Evolutionary conservation across 2,888 invertebrate genomes (phyloP).

Genomic region (Euspilapteryx auroguttella): DNA sequence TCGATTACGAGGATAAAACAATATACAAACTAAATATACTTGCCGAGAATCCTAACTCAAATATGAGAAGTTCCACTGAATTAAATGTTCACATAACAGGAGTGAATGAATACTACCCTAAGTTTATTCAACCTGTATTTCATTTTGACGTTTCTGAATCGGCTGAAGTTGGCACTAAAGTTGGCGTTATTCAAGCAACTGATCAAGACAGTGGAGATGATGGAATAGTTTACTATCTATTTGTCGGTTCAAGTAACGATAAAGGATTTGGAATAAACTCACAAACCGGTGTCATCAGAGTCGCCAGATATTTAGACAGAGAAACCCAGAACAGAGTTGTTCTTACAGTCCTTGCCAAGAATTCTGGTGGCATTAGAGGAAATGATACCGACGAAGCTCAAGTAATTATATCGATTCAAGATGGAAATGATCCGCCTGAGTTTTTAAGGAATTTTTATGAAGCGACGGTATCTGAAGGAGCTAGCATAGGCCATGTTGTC

Average conservation of each 20-base stretch:
- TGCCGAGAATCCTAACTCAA: slow-evolving; percentile 85
- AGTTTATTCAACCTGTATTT: slow-evolving; percentile 86
- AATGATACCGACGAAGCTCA: slow-evolving; percentile 96
- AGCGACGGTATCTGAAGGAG: slow-evolving; percentile 80
- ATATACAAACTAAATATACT: slow-evolving; percentile 74
- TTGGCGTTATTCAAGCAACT: slow-evolving; percentile 85
- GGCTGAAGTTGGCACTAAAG: slow-evolving; percentile 80
- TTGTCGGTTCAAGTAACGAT: slow-evolving; percentile 91
- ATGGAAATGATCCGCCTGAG: slow-evolving; percentile 95
- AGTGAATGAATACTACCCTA: slow-evolving; percentile 86
- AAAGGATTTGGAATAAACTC: slow-evolving; percentile 86
- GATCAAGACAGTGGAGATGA: slow-evolving; percentile 89
- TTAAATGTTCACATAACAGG: slow-evolving; percentile 79
- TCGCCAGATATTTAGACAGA: slow-evolving; percentile 79
- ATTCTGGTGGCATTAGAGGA: slow-evolving; percentile 89
- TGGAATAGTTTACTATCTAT: slow-evolving; percentile 86
- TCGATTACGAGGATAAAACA: slow-evolving; percentile 86
- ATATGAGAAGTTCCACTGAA: slow-evolving; percentile 74
- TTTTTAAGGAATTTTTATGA: slow-evolving; percentile 81
- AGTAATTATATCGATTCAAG: slow-evolving; percentile 90
- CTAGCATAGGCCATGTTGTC: slow-evolving; percentile 71
- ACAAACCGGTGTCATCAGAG: slow-evolving; percentile 81
- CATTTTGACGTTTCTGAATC: slow-evolving; percentile 93
- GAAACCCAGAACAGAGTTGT: slow-evolving; percentile 90
- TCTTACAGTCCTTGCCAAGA: slow-evolving; percentile 91